Base-by-base conservation (phyloP, 2,888 invertebrate species). In the Watsonalla binaria region DNA sequence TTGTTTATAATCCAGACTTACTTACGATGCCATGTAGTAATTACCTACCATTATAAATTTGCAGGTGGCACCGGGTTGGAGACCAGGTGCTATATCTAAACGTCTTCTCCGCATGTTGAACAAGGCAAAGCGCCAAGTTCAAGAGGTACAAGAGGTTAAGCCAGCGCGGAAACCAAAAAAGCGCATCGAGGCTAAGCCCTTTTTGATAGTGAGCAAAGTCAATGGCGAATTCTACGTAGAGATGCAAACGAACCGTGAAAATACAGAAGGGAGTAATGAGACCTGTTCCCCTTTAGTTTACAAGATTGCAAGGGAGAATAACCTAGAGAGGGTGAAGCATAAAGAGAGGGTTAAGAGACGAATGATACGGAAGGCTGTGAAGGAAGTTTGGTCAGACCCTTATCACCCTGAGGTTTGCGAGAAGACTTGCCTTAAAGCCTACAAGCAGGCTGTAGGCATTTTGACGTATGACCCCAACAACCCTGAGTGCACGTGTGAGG, bases 1-100 rank as follows among this genome's bases (percentile, higher is more conserved):
- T 62, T 63, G 54, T 57, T 49, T 51, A 54, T 56, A 57, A 24
- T 24, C 1, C 24, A 2, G 1, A 24, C 24, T 1, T 24, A 24
- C 24, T 4, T 24, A 24, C 24, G 4, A 24, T 24, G 24, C 24
- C 24, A 2, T 24, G 24, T 24, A 24, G 24, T 34, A 34, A 34
- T 46, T 1, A 45, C 11, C 0, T 1, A 45, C 11, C 0, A 33
- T 53, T 14, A 13, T 15, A 24, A 39, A 54, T 51, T 70, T 60
- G 5, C 65, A 89, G 86, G 71, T 80, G 5, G 59, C 66, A n/a
- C 66, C 69, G 42, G 85, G 84, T 37, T 90, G 90, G 90, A 82
- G 68, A 55, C 90, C 90, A 5, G 90, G 90, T 0, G 89, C 89
- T 0, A 80, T 90, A 54, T 80, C 86, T 0, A 85, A 82, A 52